phyloP scores from a whole-genome alignment of 2,113 vertebrate genomes.

The Peromyscus polionotus region DNA sequence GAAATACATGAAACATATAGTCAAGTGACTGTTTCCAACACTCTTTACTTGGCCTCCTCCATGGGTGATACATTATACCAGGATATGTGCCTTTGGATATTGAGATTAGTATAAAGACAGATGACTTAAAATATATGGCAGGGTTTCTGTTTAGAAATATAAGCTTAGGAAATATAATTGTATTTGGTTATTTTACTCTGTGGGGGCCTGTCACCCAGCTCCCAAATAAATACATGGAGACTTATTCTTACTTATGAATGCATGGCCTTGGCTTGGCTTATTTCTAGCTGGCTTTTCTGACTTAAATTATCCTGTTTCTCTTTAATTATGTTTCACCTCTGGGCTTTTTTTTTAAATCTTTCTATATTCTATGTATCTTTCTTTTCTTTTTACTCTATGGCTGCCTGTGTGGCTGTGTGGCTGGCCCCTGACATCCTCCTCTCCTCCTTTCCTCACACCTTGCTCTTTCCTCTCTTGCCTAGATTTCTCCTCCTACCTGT shows the following conservation, averaged over 20 bases:
- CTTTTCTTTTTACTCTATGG: background rate
- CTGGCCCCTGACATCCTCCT: background rate
- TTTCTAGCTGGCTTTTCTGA: background rate
- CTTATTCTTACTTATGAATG: background rate
- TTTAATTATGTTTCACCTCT: background rate
- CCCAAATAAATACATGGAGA: background rate
- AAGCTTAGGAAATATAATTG: background rate
- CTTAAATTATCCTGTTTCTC: background rate
- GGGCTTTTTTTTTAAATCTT: background rate
- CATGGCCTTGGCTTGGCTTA: background rate
- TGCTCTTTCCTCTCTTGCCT: background rate
- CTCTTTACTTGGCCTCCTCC: background rate
- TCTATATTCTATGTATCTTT: background rate
- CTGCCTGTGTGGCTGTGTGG: background rate
- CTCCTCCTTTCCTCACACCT: background rate
- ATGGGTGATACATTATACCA: background rate
- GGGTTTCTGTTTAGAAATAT: background rate
- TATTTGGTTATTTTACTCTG: background rate
- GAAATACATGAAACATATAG: background rate
- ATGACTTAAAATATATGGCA: conserved; percentile 9
- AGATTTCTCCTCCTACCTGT: background rate
- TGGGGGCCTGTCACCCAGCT: background rate
- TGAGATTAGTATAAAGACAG: background rate
- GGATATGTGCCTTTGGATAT: background rate
- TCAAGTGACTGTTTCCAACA: background rate